Percentiles rank a stretch among this genome's conserved stretches.
These are phyloP conservation scores for Drosophila robusta DNA, from an alignment of 2,888 invertebrate genomes.

Conservation along the genomic window DNA sequence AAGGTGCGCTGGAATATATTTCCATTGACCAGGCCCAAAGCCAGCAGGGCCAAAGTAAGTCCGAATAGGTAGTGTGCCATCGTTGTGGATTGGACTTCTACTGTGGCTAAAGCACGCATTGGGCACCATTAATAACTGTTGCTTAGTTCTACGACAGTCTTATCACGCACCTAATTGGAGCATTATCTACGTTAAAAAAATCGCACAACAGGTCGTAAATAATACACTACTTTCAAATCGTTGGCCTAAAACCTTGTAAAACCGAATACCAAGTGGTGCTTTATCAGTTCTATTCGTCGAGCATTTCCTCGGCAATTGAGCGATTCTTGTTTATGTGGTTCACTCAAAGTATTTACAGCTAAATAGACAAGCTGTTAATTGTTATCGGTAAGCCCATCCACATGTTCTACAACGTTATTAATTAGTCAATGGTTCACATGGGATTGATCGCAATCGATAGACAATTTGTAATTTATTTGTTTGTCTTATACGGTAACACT, in stretches of 20 bases:
- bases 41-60: slow-evolving; percentile 36
- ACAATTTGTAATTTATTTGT: slow-evolving; percentile 7
- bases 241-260: slow-evolving; percentile 21
- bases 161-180: slow-evolving; percentile 51
- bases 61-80: slow-evolving; percentile 48
- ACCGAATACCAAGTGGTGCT: slow-evolving; percentile 27
- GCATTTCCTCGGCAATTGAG: slow-evolving; percentile 4
- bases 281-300: slow-evolving; percentile 41
- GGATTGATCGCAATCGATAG: slow-evolving; percentile 11
- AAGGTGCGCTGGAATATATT: slow-evolving; percentile 77
- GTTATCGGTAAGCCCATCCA: slow-evolving; percentile 10
- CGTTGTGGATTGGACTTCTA: slow-evolving; percentile 32
- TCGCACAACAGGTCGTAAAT: slow-evolving; percentile 34
- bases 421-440: slow-evolving; percentile 7
- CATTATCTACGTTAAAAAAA: slow-evolving; percentile 38
- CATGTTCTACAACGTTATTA: slow-evolving; percentile 22
- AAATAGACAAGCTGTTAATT: slow-evolving; percentile 14
- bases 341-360: slow-evolving; percentile 6
- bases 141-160: slow-evolving; percentile 33
- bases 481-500: slow-evolving; percentile 1
- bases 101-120: slow-evolving; percentile 30
- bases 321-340: no score
- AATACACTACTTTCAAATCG: slow-evolving; percentile 16
- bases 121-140: slow-evolving; percentile 20
- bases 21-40: slow-evolving; percentile 25